Conservation (phyloP, 2,888 invertebrate species). For the Galeopsomyia nigrocyanea region DNA sequence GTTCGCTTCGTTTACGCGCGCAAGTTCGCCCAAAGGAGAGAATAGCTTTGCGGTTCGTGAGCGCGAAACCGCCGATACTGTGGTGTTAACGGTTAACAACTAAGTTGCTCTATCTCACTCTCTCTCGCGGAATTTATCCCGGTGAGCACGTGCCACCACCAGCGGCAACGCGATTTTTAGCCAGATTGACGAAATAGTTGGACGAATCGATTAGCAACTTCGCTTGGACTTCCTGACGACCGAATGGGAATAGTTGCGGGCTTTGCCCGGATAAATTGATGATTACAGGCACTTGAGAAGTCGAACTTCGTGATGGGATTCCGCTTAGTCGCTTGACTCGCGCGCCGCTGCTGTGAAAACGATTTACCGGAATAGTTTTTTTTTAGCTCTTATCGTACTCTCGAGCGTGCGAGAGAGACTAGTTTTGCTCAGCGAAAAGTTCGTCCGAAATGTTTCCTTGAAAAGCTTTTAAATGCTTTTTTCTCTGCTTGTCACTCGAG, state of each 20-base stretch:
- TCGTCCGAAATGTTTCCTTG: too few species aligned
- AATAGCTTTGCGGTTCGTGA: conserved; percentile 29
- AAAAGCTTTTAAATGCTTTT: too few species aligned
- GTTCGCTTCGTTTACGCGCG: conserved; percentile 13
- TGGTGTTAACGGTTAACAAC: conserved; percentile 48
- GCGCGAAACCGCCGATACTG: conserved; percentile 46
- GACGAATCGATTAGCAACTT: conserved; percentile 43
- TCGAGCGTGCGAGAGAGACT: too few species aligned
- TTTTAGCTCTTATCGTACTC: too few species aligned
- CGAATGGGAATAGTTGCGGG: conserved; percentile 43
- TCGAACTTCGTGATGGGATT: conserved; percentile 42
- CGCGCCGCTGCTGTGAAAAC: not conserved
- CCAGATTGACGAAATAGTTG: conserved; percentile 46
- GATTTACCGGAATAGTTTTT: not conserved
- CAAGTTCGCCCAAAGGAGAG: conserved; percentile 18
- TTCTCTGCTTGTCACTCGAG: too few species aligned
- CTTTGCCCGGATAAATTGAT: conserved; percentile 42
- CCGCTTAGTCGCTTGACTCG: conserved; percentile 5
- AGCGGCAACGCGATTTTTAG: conserved; percentile 20
- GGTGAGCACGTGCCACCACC: too few species aligned
- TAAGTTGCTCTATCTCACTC: conserved; percentile 41
- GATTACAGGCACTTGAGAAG: conserved; percentile 37
- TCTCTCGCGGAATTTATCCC: conserved; percentile 3
- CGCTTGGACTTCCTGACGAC: conserved; percentile 34
- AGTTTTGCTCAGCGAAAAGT: too few species aligned